Conservation (phyloP, 2,797 vertebrate species). For the Gobio occitaniae region DNA sequence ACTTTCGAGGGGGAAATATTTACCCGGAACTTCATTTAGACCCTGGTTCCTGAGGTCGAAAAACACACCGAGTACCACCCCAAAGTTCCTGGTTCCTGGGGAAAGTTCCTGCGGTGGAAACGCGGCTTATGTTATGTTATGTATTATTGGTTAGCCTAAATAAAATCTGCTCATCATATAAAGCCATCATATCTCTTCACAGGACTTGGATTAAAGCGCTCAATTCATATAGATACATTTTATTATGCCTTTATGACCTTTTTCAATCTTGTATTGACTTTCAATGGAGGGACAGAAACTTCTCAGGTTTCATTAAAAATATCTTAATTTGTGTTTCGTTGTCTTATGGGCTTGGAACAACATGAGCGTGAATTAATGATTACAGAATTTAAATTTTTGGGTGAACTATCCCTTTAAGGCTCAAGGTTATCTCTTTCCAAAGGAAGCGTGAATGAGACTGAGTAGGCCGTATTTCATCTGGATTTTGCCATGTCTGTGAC, state of each 20-base stretch:
- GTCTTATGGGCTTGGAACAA: not conserved
- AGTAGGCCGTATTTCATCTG: slow-evolving; percentile 48
- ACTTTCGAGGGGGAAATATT: no score
- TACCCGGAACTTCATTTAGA: no score
- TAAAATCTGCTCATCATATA: not conserved
- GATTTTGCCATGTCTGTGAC: slow-evolving; percentile 34
- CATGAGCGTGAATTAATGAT: not conserved
- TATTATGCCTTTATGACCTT: not conserved
- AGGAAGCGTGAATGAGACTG: slow-evolving; percentile 15
- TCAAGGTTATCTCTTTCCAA: slow-evolving; percentile 55
- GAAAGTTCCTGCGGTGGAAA: no score
- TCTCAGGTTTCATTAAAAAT: not conserved
- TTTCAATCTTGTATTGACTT: not conserved
- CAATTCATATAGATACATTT: not conserved
- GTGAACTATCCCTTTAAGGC: slow-evolving; percentile 18
- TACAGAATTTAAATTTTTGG: not conserved
- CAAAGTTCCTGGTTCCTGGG: no score
- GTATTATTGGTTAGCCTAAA: not conserved
- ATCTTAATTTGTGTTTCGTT: not conserved
- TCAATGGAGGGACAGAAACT: not conserved
- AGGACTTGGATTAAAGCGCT: not conserved
- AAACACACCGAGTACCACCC: no score
- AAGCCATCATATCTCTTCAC: not conserved
- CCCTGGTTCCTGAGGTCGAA: no score
- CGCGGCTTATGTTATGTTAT: not conserved